A percentile compares a stretch with the other conserved stretches of the same genome.
These are phyloP conservation scores for Odobenus rosmarus DNA, from an alignment of 2,113 vertebrate species.

Conservation along the genomic window DNA sequence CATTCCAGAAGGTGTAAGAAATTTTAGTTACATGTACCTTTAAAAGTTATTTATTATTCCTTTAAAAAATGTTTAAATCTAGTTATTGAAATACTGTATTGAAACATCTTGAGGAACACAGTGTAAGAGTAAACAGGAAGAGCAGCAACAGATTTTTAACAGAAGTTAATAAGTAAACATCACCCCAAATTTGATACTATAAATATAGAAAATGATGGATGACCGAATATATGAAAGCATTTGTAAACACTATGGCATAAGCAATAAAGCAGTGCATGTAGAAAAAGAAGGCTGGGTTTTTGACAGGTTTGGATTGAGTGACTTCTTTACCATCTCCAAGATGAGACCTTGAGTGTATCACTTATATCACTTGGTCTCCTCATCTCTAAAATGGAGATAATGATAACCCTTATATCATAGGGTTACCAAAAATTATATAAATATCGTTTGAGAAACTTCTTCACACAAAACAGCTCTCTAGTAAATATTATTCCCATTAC, in stretches of 20 bases:
- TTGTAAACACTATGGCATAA: background rate
- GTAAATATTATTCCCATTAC: background rate
- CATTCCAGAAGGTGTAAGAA: background rate
- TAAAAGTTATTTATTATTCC: background rate
- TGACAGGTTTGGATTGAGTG: background rate
- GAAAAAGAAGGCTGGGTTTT: background rate
- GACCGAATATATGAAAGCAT: background rate
- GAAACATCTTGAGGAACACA: background rate
- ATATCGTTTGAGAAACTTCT: background rate
- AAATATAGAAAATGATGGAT: background rate
- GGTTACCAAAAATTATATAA: background rate
- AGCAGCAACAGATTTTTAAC: background rate
- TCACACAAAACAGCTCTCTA: background rate
- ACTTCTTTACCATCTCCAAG: background rate
- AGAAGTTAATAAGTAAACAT: background rate
- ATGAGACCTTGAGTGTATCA: background rate
- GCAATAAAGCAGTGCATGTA: background rate
- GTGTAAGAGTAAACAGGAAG: background rate
- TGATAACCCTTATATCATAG: background rate
- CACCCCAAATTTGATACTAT: background rate
- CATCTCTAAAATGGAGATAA: background rate
- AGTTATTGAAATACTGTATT: background rate
- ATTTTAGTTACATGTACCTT: background rate
- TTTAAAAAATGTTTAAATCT: background rate
- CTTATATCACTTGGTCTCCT: background rate